These are phyloP conservation scores for Zapornia atra DNA, from an alignment of 2,113 vertebrate genomes.

Conservation along the genomic window DNA sequence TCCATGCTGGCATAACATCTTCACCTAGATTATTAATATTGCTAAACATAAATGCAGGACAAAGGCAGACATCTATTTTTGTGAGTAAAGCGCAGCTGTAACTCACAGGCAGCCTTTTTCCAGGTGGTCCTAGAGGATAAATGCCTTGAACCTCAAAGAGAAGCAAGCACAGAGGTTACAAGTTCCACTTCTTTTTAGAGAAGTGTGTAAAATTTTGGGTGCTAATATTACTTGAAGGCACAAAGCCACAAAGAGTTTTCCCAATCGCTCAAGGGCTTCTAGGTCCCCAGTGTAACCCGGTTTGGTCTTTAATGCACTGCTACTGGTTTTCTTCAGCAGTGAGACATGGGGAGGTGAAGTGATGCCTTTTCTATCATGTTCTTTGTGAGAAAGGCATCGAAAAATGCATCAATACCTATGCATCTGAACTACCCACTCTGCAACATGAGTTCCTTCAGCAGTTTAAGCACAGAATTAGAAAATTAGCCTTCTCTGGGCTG, in stretches of 20 bases:
- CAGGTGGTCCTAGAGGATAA: background rate
- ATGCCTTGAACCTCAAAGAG: background rate
- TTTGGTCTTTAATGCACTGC: background rate
- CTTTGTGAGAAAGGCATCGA: background rate
- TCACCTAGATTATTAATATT: slow-evolving; percentile 37
- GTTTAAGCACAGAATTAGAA: background rate
- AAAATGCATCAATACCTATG: background rate
- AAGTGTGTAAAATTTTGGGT: background rate
- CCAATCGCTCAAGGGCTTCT: background rate
- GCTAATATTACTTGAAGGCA: background rate
- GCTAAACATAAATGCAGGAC: slow-evolving; percentile 44
- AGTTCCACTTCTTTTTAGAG: background rate
- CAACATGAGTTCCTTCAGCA: background rate
- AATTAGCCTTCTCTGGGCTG: background rate
- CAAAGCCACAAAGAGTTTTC: background rate
- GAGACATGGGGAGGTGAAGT: background rate
- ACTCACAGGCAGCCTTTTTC: background rate
- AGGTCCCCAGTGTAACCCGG: background rate
- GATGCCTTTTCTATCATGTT: background rate
- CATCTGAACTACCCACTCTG: background rate
- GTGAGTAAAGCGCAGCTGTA: background rate
- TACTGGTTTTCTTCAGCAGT: background rate
- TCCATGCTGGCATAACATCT: background rate
- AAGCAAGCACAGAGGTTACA: background rate
- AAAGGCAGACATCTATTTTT: slow-evolving; percentile 5